These are phyloP conservation scores for Diorhabda elongata DNA, from an alignment of 1,140 invertebrate species.

Conservation along the genomic window DNA sequence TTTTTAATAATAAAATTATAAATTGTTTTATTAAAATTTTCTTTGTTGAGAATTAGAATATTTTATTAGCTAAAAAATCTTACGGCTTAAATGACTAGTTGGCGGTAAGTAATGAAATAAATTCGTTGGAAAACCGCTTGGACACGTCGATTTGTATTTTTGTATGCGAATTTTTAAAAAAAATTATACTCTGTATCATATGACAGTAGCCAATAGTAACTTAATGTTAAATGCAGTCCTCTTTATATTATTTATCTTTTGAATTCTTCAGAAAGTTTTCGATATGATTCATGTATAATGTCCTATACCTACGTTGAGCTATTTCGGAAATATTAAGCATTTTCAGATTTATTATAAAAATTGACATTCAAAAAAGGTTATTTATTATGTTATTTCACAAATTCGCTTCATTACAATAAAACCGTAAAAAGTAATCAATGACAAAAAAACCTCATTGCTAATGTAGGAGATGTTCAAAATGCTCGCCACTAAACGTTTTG, in stretches of 20 bases:
- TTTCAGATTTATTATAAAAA: too few relatives aligned
- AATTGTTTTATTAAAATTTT: not conserved
- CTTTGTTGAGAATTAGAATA: not conserved
- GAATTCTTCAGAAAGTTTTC: too few relatives aligned
- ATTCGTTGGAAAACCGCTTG: not conserved
- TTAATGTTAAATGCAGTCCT: too few relatives aligned
- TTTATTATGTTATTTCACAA: too few relatives aligned
- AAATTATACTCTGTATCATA: not conserved
- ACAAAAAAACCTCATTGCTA: not conserved
- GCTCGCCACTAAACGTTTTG: not conserved
- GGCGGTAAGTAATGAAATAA: too few relatives aligned
- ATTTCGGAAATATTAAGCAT: too few relatives aligned
- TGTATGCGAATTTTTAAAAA: not conserved
- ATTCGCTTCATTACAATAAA: too few relatives aligned
- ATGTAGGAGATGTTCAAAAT: not conserved
- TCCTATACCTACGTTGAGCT: too few relatives aligned
- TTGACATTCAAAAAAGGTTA: too few relatives aligned
- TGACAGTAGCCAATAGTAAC: not conserved
- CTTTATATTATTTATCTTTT: too few relatives aligned
- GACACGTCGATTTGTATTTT: not conserved
- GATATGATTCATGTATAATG: too few relatives aligned
- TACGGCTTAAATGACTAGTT: not conserved
- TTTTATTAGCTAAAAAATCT: too few relatives aligned
- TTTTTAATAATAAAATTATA: not conserved
- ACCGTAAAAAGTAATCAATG: not conserved